These are phyloP conservation scores for Tetropium fuscum DNA, from an alignment of 2,888 invertebrate genomes.

Conservation along the genomic window DNA sequence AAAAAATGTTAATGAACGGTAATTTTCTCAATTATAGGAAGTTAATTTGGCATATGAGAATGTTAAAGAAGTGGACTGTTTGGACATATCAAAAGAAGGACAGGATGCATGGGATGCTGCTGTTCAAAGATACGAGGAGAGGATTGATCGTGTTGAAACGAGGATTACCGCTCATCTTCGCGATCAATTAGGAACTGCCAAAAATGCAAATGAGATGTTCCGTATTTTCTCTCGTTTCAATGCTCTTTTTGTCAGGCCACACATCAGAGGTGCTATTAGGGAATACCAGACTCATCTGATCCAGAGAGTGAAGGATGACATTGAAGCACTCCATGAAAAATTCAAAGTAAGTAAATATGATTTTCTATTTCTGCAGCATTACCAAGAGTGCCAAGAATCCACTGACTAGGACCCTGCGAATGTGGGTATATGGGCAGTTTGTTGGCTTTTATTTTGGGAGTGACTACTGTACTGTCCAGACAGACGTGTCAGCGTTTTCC, in stretches of 20 bases:
- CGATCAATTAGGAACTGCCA: conserved; percentile 98
- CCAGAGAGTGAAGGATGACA: conserved; percentile 98
- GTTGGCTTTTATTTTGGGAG: too few species aligned
- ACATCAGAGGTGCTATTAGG: conserved; percentile 98
- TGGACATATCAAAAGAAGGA: conserved; percentile 97
- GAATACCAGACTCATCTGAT: conserved; percentile 99
- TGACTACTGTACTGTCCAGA: too few species aligned
- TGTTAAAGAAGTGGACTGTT: conserved; percentile 97
- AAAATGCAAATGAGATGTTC: conserved; percentile 99
- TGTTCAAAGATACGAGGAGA: conserved; percentile 95
- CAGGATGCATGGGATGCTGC: conserved; percentile 99
- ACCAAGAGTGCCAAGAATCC: background rate
- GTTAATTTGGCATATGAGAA: conserved; percentile 97
- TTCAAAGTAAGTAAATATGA: conserved; percentile 82
- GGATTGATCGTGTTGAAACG: conserved; percentile 98
- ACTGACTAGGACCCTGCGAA: too few species aligned
- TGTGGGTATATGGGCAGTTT: too few species aligned
- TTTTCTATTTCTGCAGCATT: background rate
- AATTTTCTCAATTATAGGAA: conserved; percentile 59
- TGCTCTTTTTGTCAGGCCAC: conserved; percentile 97
- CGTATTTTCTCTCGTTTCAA: conserved; percentile 98
- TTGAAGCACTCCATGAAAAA: conserved; percentile 97
- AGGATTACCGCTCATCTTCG: conserved; percentile 97
- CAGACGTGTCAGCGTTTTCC: too few species aligned
- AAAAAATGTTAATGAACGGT: too few species aligned